Evolutionary conservation across 2,888 invertebrate genomes (phyloP).

Genomic region (Pterobdella sp.): DNA sequence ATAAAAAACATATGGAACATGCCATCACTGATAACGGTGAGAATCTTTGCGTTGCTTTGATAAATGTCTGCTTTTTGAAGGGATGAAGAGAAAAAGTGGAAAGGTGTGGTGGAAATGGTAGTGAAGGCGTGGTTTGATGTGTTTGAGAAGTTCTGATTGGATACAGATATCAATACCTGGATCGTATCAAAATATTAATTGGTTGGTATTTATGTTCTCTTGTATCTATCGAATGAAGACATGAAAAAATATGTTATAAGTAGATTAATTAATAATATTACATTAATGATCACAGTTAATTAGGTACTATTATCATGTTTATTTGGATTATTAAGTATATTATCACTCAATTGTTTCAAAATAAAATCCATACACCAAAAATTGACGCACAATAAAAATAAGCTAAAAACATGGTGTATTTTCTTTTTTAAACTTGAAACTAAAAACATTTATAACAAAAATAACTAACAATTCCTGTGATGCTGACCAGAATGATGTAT

Average conservation of each 20-base stretch:
- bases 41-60: neutral
- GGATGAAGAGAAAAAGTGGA: neutral
- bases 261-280: slow-evolving; percentile 2
- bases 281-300: too few species aligned
- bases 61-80: neutral
- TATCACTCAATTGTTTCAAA: too few species aligned
- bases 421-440: too few species aligned
- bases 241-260: too few species aligned
- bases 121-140: neutral
- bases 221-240: too few species aligned
- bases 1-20: neutral
- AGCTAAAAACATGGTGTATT: too few species aligned
- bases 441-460: neutral
- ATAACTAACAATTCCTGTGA: neutral
- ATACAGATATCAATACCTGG: neutral
- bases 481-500: neutral
- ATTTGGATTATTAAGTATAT: too few species aligned
- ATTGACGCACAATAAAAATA: too few species aligned
- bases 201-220: too few species aligned
- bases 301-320: too few species aligned
- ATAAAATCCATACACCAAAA: too few species aligned
- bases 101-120: slow-evolving; percentile 3
- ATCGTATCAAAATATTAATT: too few species aligned
- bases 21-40: neutral
- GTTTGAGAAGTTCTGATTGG: neutral